phyloP scores from a whole-genome alignment of 2,888 invertebrate species.

The Emmelina monodactyla region DNA sequence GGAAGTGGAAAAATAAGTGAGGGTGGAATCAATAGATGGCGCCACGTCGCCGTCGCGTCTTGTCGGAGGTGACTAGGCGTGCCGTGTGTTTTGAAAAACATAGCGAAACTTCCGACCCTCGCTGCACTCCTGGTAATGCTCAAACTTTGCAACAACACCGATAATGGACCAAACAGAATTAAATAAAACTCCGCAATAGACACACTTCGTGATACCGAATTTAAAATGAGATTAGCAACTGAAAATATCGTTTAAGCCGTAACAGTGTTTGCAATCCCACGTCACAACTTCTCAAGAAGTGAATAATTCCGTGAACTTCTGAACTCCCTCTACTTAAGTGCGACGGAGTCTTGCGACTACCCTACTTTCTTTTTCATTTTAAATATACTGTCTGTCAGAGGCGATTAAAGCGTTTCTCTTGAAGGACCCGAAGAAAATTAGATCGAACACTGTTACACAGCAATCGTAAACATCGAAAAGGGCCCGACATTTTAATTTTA shows the following conservation, averaged over 20 bases:
- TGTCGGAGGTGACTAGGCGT: conserved; percentile 15
- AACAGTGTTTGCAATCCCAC: conserved; percentile 24
- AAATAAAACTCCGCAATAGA: neutral
- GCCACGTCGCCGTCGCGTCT: conserved; percentile 29
- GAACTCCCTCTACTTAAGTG: conserved; percentile 20
- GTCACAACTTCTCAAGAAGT: conserved; percentile 22
- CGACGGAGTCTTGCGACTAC: neutral
- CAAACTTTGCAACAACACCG: neutral
- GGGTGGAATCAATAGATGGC: conserved; percentile 37
- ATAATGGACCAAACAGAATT: conserved; percentile 1
- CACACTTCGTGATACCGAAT: neutral
- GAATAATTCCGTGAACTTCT: conserved; percentile 22
- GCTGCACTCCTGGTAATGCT: conserved; percentile 18
- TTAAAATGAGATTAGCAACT: no score
- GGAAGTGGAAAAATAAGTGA: conserved; percentile 43
- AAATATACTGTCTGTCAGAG: conserved; percentile 22
- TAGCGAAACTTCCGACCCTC: conserved; percentile 23
- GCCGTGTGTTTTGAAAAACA: conserved; percentile 31
- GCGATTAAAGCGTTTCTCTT: conserved; percentile 29
- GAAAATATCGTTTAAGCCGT: conserved; percentile 19
- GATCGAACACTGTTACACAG: conserved; percentile 44
- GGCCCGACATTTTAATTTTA: conserved; percentile 59
- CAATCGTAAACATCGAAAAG: conserved; percentile 46
- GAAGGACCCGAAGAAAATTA: conserved; percentile 31
- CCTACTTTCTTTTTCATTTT: conserved; percentile 18